phyloP scores from a whole-genome alignment of 2,888 invertebrate genomes.

The Acleris emargana region DNA sequence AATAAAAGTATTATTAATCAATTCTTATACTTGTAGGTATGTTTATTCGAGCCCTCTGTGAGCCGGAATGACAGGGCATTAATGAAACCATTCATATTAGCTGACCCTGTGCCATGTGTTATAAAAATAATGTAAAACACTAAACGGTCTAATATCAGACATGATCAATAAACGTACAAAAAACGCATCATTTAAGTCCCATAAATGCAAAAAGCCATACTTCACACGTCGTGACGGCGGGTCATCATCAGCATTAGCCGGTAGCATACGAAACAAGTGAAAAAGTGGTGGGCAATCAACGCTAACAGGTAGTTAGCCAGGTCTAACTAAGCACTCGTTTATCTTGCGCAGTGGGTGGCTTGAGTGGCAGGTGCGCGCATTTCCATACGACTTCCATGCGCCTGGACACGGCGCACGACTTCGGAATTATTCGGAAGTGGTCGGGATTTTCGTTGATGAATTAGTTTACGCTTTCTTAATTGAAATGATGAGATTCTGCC shows the following conservation, averaged over 20 bases:
- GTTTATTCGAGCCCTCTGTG: too few species aligned
- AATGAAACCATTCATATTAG: too few species aligned
- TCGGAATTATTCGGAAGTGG: constrained; percentile 27
- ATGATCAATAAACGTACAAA: neutral
- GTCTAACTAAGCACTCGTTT: constrained; percentile 50
- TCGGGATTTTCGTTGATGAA: constrained; percentile 24
- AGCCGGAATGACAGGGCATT: too few species aligned
- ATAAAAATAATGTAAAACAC: too few species aligned
- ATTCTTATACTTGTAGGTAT: too few species aligned
- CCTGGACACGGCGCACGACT: constrained; percentile 39
- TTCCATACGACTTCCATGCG: constrained; percentile 51
- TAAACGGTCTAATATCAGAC: too few species aligned
- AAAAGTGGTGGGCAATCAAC: constrained; percentile 40
- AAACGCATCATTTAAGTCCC: constrained; percentile 19
- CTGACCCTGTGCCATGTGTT: too few species aligned
- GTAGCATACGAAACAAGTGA: constrained; percentile 44
- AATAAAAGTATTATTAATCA: too few species aligned
- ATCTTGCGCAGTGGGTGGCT: constrained; percentile 54
- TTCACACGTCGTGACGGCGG: constrained; percentile 37
- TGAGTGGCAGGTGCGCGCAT: constrained; percentile 52
- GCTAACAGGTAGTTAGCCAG: constrained; percentile 43
- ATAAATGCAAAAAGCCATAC: constrained; percentile 18
- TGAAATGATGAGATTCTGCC: too few species aligned
- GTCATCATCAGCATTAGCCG: constrained; percentile 47
- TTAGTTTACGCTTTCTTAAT: too few species aligned